Evolutionary conservation across 2,797 vertebrate species (phyloP), one percentile per base, ranked within the genome.

Genomic region (Anguilla obscura): DNA sequence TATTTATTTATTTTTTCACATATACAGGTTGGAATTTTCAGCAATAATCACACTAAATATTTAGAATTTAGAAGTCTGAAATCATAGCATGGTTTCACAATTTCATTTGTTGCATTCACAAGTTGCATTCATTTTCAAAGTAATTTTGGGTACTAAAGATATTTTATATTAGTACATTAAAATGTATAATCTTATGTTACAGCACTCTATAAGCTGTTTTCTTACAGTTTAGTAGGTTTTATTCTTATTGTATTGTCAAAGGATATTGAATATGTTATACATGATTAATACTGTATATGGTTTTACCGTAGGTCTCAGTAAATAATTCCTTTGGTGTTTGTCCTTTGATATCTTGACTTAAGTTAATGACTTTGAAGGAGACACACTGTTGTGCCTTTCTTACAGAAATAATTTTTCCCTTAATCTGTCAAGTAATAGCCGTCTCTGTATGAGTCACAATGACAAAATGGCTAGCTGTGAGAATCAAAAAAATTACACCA

Each of bases 401-500:
- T 69, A 30, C 21, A 84, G 30, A 85, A 52, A 74, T 24, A 36
- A 21, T 54, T 30, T 56, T 79, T 24, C 83, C 66, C 85, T 88
- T 88, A 69, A 88, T 88, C 14, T 24, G 4, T 14, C 50, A 58
- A 54, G 33, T 33, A 85, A n/a, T 48, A 54, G 76, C 52, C 76
- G 84, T 54, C 84, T 76, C 18, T 85, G n/a, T 66, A 30, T 89
- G 85, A 82, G 18, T 86, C 86, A 14, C 52, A 60, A n/a, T 69
- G n/a, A 63, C 80, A 48, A 85, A 83, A 88, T 84, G 82, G 56
- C 56, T 88, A 84, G 86, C 54, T 86, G 69, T 36, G n/a, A n/a
- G 84, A 88, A 89, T 36, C 0, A 45, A 88, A 74, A 45, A 56
- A 87, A 85, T 87, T 86, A 86, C 58, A 48, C 24, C 86, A 85